phyloP scores from a whole-genome alignment of 2,113 vertebrate species.

The Chlorodrepanis virens region DNA sequence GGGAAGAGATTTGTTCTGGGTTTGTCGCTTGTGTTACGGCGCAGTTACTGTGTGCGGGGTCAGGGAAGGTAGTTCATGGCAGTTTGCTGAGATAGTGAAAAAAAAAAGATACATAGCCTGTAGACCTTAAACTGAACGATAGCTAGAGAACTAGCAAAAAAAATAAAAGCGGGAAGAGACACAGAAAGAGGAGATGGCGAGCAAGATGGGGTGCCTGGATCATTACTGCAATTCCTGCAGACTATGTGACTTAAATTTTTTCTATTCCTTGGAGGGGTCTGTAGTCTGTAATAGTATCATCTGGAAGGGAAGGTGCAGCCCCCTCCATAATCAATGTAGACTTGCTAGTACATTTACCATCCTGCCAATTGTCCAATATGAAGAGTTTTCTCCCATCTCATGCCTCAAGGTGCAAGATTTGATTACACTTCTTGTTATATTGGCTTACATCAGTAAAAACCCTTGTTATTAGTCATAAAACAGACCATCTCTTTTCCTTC shows the following conservation, averaged over 20 bases:
- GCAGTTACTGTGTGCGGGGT: background rate
- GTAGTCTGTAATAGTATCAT: background rate
- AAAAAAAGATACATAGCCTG: background rate
- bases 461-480: slow-evolving; percentile 8
- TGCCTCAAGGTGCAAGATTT: background rate
- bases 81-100: background rate
- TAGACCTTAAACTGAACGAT: background rate
- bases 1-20: background rate
- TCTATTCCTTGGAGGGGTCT: background rate
- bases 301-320: background rate
- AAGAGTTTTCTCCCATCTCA: background rate
- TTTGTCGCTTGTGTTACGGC: background rate
- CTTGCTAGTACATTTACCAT: background rate
- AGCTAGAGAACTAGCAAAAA: background rate
- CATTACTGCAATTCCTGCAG: background rate
- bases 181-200: background rate
- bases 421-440: background rate
- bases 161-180: background rate
- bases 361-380: background rate
- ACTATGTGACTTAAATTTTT: background rate
- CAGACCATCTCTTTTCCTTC: background rate
- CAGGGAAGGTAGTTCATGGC: background rate
- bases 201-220: background rate
- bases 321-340: background rate
- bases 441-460: background rate